Base-by-base conservation (phyloP, 2,113 vertebrate genomes). In the Genyomyrus donnyi region DNA sequence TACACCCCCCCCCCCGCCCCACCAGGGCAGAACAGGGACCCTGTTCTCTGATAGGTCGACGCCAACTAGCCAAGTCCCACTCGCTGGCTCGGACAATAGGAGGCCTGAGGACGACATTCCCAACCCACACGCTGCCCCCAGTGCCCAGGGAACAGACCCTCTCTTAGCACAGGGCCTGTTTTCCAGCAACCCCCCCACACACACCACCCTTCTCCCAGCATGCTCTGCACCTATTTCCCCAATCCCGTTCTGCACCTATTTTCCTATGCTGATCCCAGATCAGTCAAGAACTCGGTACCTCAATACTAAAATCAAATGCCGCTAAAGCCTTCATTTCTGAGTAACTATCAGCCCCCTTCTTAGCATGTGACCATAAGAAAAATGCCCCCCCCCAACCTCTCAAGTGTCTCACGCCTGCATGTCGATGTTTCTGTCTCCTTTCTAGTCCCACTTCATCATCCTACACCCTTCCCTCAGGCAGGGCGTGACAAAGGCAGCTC, bases 21-120 rank as follows among this genome's bases (percentile, higher is more conserved):
- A 84, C 19, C 1, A 77, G 70, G 15, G 35, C 58, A 42, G 50
- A 24, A 50, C 80, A 39, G 45, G 70, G 80, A 53, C 21, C 84
- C 87, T 83, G 15, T 6, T 87, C 74, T 89, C n/a, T 89, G 89
- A 91, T 91, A 86, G 89, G 88, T 77, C 74, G 17, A 77, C 35
- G 35, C 74, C 74, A 77, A 77, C 74, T 10, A 77, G 74, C 27
- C 17, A 58, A 91, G 90, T 39, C 90, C 90, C 88, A 91, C 90
- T 87, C 77, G 27, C 87, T 3, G 17, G 53, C 85, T 66, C 58
- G n/a, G 80, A 91, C 90, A 91, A 92, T 90, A 80, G 80, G 27
- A 56, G 52, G 19, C 31, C 88, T 10, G 9, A 49, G 50, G 83
- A 27, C 62, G 83, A 27, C 62, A 80, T 89, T 89, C 70, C 53